A percentile compares a stretch with the other conserved stretches of the same genome.
phyloP scores from a whole-genome alignment of 2,888 invertebrate genomes.

The Malthinus flaveolus region DNA sequence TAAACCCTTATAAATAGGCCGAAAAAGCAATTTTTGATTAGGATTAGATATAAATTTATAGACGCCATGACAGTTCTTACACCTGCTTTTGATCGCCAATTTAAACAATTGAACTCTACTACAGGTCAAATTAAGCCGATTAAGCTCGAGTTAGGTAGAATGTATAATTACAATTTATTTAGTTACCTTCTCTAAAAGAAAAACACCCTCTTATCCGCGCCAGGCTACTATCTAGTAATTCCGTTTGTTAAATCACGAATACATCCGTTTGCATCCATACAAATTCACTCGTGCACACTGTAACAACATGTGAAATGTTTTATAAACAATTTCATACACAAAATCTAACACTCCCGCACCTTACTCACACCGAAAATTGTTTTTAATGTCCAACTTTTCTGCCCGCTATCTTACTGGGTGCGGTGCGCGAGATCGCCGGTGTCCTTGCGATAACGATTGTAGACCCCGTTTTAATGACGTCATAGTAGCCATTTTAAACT shows the following conservation, averaged over 20 bases:
- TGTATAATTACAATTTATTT: neutral
- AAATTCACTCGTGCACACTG: slow-evolving; percentile 48
- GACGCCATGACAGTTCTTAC: slow-evolving; percentile 51
- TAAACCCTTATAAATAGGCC: neutral
- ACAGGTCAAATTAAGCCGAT: neutral
- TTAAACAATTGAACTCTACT: neutral
- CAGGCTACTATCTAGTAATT: slow-evolving; percentile 49
- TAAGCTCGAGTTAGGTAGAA: neutral
- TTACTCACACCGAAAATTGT: slow-evolving; percentile 38
- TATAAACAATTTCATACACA: slow-evolving; percentile 42
- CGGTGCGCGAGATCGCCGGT: slow-evolving; percentile 47
- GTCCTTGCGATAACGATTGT: slow-evolving; percentile 49
- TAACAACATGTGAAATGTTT: slow-evolving; percentile 49
- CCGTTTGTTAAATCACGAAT: slow-evolving; percentile 50
- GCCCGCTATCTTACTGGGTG: slow-evolving; percentile 41
- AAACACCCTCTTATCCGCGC: slow-evolving; percentile 40
- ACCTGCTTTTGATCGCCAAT: slow-evolving; percentile 31
- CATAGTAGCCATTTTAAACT: slow-evolving; percentile 20
- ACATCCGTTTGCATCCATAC: slow-evolving; percentile 52
- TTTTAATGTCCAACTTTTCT: slow-evolving; percentile 35
- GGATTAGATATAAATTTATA: slow-evolving; percentile 47
- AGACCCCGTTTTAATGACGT: slow-evolving; percentile 39
- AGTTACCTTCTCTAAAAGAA: slow-evolving; percentile 44
- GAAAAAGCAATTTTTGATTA: slow-evolving; percentile 11
- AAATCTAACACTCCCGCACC: slow-evolving; percentile 43